phyloP scores from a whole-genome alignment of 2,113 vertebrate genomes.

The Ifrita kowaldi region DNA sequence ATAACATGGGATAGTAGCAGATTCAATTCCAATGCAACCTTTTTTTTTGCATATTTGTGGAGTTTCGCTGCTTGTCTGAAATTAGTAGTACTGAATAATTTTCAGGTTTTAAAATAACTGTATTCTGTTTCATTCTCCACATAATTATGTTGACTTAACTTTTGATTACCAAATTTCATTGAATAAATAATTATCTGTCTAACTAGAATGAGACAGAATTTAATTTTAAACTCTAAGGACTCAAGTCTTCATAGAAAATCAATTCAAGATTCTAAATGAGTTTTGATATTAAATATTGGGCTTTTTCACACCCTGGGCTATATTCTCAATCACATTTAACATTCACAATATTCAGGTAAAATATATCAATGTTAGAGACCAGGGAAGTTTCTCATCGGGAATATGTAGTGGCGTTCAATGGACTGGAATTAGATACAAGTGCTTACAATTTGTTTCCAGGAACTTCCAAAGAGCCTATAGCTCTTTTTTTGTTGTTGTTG shows the following conservation, averaged over 20 bases:
- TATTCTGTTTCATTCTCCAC: not conserved
- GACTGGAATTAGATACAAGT: not conserved
- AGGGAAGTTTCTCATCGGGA: not conserved
- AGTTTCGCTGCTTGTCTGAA: not conserved
- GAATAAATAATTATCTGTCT: not conserved
- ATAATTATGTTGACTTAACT: not conserved
- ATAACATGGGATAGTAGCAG: not conserved
- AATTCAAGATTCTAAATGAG: not conserved
- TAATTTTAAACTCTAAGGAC: not conserved
- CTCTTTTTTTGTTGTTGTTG: not conserved
- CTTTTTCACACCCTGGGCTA: not conserved
- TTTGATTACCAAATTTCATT: not conserved
- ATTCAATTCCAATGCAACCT: not conserved
- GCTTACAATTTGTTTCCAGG: not conserved
- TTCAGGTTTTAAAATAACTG: conserved; percentile 14
- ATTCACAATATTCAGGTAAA: not conserved
- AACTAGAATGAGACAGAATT: not conserved
- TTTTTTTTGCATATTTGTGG: conserved; percentile 8
- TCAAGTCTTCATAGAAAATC: not conserved
- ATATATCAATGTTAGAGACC: not conserved
- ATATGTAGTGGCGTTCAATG: not conserved
- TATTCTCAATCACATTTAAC: not conserved
- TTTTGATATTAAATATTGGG: not conserved
- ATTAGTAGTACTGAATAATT: not conserved
- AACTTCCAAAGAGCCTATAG: not conserved